phyloP scores from a whole-genome alignment of 1,140 invertebrate species.

The Metaphire vulgaris region DNA sequence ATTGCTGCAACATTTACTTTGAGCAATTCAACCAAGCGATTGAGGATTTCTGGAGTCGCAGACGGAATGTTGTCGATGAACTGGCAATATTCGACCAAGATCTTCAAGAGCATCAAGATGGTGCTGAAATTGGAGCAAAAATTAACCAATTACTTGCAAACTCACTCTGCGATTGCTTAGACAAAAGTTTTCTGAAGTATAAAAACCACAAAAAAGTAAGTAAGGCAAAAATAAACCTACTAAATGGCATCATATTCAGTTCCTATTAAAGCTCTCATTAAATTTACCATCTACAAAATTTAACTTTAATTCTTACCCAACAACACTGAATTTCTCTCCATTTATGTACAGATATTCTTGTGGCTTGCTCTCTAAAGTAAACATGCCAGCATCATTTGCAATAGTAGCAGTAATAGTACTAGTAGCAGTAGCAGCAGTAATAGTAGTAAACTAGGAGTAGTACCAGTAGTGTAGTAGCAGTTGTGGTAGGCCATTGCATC shows the following conservation, averaged over 20 bases:
- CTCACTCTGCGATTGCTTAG: background rate
- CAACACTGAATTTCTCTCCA: slow-evolving; percentile 74
- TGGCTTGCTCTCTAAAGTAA: slow-evolving; percentile 43
- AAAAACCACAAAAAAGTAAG: background rate
- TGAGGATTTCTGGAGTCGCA: slow-evolving; percentile 65
- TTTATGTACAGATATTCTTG: slow-evolving; percentile 62
- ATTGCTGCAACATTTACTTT: slow-evolving; percentile 51
- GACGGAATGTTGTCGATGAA: slow-evolving; percentile 62
- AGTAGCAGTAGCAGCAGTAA: no score
- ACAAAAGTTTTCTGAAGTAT: background rate
- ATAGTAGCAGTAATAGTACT: no score
- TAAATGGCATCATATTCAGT: slow-evolving; percentile 13
- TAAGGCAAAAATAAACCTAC: background rate
- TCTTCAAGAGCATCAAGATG: slow-evolving; percentile 69
- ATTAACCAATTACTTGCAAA: no score
- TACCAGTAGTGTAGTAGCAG: no score
- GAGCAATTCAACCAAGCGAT: slow-evolving; percentile 77
- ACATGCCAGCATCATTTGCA: no score
- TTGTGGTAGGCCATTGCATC: no score
- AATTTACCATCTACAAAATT: no score
- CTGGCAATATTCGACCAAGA: slow-evolving; percentile 82
- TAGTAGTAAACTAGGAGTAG: no score
- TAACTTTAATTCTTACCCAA: slow-evolving; percentile 60
- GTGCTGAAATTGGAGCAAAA: slow-evolving; percentile 52
- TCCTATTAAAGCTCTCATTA: no score